Conservation (phyloP, 2,113 vertebrate species). For the Orycteropus afer region DNA sequence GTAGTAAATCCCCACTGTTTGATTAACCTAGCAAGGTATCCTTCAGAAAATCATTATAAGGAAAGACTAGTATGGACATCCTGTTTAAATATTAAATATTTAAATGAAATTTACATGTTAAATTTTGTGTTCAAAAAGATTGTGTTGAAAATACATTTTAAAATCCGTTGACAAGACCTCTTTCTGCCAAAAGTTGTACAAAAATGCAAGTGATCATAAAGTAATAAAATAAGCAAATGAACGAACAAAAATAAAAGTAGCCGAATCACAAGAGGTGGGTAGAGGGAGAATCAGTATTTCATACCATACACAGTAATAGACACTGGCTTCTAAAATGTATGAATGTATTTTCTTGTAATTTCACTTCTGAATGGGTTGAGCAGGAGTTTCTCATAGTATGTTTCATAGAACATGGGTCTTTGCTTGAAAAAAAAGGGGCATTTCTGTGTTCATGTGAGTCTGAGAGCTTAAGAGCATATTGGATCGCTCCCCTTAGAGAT, state of each 20-base stretch:
- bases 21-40: background rate
- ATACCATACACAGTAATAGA: background rate
- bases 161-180: background rate
- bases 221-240: background rate
- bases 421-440: background rate
- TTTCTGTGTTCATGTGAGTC: background rate
- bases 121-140: background rate
- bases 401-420: background rate
- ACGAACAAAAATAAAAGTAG: background rate
- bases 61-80: background rate
- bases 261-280: background rate
- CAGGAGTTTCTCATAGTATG: background rate
- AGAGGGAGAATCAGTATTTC: background rate
- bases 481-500: background rate
- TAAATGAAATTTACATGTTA: background rate
- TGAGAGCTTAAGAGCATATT: background rate
- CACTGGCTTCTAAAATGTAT: background rate
- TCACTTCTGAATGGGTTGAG: background rate
- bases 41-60: background rate
- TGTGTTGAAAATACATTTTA: slow-evolving; percentile 35
- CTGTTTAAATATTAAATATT: background rate
- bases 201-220: background rate
- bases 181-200: background rate
- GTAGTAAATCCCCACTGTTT: background rate
- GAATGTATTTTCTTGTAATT: background rate